Conservation (phyloP, 2,888 invertebrate species). For the Cosmia pyralina region DNA sequence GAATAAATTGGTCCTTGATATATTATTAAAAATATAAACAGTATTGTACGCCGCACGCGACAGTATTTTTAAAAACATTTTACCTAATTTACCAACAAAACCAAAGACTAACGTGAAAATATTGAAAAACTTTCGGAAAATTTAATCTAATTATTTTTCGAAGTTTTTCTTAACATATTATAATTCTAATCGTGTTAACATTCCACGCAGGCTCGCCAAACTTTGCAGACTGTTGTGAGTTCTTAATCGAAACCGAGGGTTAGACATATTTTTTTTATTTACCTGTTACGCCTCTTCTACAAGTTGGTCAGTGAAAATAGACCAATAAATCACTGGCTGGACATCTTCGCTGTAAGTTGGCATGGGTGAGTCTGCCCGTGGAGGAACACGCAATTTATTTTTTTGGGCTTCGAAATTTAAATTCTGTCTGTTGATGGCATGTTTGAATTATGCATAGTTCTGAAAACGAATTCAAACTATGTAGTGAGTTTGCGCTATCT, state of each 20-base stretch:
- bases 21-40: too few species aligned
- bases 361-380: background rate
- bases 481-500: slow-evolving; percentile 1
- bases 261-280: slow-evolving; percentile 13
- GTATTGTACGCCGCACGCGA: too few species aligned
- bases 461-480: slow-evolving; percentile 22
- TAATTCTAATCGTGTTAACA: slow-evolving; percentile 27
- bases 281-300: slow-evolving; percentile 10
- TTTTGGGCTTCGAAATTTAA: slow-evolving; percentile 1
- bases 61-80: background rate
- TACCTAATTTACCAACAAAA: background rate
- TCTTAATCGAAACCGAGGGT: slow-evolving; percentile 17
- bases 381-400: background rate
- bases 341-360: background rate
- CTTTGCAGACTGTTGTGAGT: slow-evolving; percentile 9
- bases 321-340: background rate
- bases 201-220: slow-evolving; percentile 9
- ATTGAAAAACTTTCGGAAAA: background rate
- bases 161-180: slow-evolving; percentile 23
- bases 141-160: background rate
- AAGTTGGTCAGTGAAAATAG: background rate
- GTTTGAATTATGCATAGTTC: slow-evolving; percentile 21
- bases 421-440: slow-evolving; percentile 22
- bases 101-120: background rate
- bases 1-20: too few species aligned